phyloP scores from a whole-genome alignment of 2,113 vertebrate genomes.

The Thermophis baileyi region DNA sequence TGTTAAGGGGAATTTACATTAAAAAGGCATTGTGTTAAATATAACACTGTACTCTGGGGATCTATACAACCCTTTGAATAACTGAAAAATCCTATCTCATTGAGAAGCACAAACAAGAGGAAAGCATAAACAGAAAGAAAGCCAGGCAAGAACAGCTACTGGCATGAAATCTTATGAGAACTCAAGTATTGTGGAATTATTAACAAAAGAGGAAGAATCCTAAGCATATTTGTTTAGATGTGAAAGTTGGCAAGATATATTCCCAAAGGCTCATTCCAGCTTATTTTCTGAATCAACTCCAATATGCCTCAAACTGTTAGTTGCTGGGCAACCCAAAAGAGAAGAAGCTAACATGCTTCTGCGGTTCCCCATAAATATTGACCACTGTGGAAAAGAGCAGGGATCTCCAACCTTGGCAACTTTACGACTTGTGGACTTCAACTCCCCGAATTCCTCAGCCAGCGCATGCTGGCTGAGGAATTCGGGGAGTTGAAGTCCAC shows the following conservation, averaged over 20 bases:
- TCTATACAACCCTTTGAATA: background rate
- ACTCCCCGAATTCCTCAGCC: too few species aligned
- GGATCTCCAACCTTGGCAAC: too few species aligned
- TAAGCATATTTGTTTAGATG: background rate
- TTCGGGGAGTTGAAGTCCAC: too few species aligned
- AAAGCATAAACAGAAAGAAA: background rate
- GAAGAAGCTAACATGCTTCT: background rate
- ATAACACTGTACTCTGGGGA: background rate
- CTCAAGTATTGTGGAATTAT: background rate
- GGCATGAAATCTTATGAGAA: background rate
- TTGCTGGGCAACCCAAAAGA: background rate
- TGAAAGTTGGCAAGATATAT: background rate
- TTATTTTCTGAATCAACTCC: background rate
- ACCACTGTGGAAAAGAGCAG: background rate
- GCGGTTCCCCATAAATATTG: background rate
- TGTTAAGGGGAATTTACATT: conserved; percentile 40
- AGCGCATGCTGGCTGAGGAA: too few species aligned
- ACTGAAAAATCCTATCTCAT: background rate
- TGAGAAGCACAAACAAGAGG: background rate
- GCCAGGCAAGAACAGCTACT: background rate
- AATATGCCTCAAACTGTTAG: background rate
- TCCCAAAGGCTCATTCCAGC: background rate
- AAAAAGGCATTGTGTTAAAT: conserved; percentile 38
- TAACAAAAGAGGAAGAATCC: background rate
- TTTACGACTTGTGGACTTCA: too few species aligned